Percentiles rank a stretch among this genome's conserved stretches.
Evolutionary conservation across 1,140 invertebrate species (phyloP).

Genomic region (Drosophila elegans): DNA sequence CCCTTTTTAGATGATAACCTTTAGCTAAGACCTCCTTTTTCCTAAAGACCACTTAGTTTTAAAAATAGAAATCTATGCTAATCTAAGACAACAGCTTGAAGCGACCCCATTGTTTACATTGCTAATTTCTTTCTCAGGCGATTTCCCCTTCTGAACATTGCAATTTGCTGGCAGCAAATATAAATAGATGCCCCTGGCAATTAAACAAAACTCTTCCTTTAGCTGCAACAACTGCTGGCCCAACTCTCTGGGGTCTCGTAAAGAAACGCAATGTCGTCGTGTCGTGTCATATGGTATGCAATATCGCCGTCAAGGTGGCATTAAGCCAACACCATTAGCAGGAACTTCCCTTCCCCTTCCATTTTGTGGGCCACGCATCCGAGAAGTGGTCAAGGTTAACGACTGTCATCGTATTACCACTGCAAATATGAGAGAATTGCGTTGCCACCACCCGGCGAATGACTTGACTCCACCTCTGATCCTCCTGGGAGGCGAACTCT

Average conservation of each 20-base stretch:
- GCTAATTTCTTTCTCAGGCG: background rate
- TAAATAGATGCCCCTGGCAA: background rate
- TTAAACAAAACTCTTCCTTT: conserved; percentile 14
- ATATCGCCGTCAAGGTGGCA: conserved; percentile 41
- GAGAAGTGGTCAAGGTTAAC: conserved; percentile 67
- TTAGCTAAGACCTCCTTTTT: too few relatives aligned
- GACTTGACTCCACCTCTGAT: conserved; percentile 42
- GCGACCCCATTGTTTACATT: conserved; percentile 4
- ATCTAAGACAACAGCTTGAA: too few relatives aligned
- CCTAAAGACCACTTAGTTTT: too few relatives aligned
- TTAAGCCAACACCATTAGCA: conserved; percentile 14
- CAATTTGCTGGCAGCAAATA: conserved; percentile 18
- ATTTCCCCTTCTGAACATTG: background rate
- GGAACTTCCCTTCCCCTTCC: background rate
- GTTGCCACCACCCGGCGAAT: conserved; percentile 25
- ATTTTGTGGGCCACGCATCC: conserved; percentile 24
- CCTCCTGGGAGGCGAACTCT: conserved; percentile 58
- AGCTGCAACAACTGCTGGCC: conserved; percentile 33
- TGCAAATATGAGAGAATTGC: conserved; percentile 62
- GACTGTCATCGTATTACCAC: conserved; percentile 46
- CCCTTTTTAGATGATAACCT: too few relatives aligned
- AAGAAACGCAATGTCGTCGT: conserved; percentile 22
- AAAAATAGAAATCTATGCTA: background rate
- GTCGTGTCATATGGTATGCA: conserved; percentile 57
- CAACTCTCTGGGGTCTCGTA: conserved; percentile 24